Conservation (phyloP, 2,113 vertebrate species). For the Tinamus guttatus region DNA sequence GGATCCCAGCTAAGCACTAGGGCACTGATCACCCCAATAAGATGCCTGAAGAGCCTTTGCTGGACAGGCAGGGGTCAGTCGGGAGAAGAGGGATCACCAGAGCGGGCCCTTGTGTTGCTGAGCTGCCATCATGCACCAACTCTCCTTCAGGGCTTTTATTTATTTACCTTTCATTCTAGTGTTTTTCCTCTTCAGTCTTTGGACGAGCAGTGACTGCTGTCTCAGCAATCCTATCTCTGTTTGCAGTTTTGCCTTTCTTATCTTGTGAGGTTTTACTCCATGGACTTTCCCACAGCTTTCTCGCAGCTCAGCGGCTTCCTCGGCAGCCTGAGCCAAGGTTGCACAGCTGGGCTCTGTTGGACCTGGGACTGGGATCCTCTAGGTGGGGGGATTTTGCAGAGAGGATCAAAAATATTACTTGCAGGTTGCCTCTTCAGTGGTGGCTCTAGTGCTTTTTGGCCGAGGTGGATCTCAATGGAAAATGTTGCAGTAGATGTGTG, state of each 20-base stretch:
- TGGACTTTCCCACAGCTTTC: not conserved
- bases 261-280: not conserved
- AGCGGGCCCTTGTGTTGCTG: not conserved
- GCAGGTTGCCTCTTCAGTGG: not conserved
- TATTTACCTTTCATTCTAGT: not conserved
- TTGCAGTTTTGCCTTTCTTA: constrained; percentile 2
- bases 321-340: not conserved
- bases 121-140: not conserved
- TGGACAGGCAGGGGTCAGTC: not conserved
- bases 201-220: not conserved
- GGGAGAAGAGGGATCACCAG: not conserved
- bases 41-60: not conserved
- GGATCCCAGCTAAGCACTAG: not conserved
- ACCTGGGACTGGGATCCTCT: not conserved
- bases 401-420: not conserved
- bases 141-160: not conserved
- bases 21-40: not conserved
- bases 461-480: not conserved
- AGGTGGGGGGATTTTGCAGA: not conserved
- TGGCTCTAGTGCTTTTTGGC: not conserved
- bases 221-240: not conserved
- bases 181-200: constrained; percentile 30
- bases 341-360: not conserved
- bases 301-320: not conserved
- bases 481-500: not conserved